Conservation (phyloP, 1,140 invertebrate species). For the Hypothenemus hampei region DNA sequence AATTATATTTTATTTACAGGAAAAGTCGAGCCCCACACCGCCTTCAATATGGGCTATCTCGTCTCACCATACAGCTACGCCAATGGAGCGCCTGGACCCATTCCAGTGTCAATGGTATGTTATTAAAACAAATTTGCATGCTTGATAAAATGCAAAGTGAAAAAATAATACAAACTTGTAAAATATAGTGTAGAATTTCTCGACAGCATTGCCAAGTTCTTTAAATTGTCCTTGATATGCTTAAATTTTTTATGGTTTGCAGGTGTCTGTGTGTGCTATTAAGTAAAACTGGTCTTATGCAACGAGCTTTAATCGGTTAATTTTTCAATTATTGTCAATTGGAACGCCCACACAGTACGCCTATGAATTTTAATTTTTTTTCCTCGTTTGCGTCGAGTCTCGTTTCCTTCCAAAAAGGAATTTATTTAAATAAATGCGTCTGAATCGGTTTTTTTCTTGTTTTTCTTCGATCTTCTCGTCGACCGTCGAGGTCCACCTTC, state of each 20-base stretch:
- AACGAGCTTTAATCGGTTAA: neutral
- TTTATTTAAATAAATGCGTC: too few relatives aligned
- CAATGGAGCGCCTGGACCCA: constrained; percentile 75
- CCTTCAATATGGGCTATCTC: constrained; percentile 87
- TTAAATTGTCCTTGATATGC: too few relatives aligned
- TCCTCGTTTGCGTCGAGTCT: too few relatives aligned
- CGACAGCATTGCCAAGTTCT: too few relatives aligned
- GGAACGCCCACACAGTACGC: constrained; percentile 4
- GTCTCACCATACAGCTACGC: constrained; percentile 82
- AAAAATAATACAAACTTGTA: too few relatives aligned
- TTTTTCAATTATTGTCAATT: constrained; percentile 3
- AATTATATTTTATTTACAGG: constrained; percentile 67
- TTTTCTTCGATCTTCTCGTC: too few relatives aligned
- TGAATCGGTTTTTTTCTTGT: too few relatives aligned
- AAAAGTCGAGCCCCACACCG: constrained; percentile 82
- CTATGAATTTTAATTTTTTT: constrained; percentile 16
- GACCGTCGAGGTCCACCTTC: too few relatives aligned
- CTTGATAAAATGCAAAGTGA: neutral
- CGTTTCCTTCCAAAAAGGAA: too few relatives aligned
- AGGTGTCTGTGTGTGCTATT: too few relatives aligned
- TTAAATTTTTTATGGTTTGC: too few relatives aligned
- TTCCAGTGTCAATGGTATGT: constrained; percentile 86
- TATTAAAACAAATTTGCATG: neutral
- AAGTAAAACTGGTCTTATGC: neutral
- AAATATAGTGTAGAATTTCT: too few relatives aligned